Percentiles rank a stretch among this genome's conserved stretches.
These are phyloP conservation scores for Heliconius melpomene DNA, from an alignment of 1,140 invertebrate species.

Conservation along the genomic window DNA sequence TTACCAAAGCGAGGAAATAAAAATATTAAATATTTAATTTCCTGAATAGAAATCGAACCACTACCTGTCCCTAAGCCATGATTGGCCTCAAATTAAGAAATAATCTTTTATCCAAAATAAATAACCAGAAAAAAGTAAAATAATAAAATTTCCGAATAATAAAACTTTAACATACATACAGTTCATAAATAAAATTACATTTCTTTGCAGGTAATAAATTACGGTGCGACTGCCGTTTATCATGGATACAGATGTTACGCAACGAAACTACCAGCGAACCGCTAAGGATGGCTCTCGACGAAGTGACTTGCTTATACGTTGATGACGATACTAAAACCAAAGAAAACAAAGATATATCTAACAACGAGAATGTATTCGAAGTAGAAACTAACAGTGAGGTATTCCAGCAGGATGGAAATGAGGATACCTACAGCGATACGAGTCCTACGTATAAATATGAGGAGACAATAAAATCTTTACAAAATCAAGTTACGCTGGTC, in stretches of 20 bases:
- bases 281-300: constrained; percentile 68
- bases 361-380: constrained; percentile 51
- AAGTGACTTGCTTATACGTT: constrained; percentile 59
- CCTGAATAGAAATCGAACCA: too few relatives aligned
- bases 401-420: constrained; percentile 53
- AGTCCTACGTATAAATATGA: constrained; percentile 55
- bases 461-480: constrained; percentile 48
- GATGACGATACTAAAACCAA: constrained; percentile 34
- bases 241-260: constrained; percentile 87
- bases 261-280: constrained; percentile 87
- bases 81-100: too few relatives aligned
- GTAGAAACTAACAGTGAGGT: constrained; percentile 50
- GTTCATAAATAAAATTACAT: constrained; percentile 3
- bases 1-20: too few relatives aligned
- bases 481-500: constrained; percentile 58
- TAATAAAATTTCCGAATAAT: not conserved
- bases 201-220: constrained; percentile 86
- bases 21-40: too few relatives aligned
- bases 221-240: constrained; percentile 88
- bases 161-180: not conserved
- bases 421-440: constrained; percentile 53
- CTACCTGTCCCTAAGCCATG: too few relatives aligned
- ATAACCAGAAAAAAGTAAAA: not conserved
- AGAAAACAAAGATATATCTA: constrained; percentile 20
- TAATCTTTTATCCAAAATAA: not conserved